These are phyloP conservation scores for Pelodiscus sinensis DNA, from an alignment of 2,113 vertebrate genomes.

Conservation along the genomic window DNA sequence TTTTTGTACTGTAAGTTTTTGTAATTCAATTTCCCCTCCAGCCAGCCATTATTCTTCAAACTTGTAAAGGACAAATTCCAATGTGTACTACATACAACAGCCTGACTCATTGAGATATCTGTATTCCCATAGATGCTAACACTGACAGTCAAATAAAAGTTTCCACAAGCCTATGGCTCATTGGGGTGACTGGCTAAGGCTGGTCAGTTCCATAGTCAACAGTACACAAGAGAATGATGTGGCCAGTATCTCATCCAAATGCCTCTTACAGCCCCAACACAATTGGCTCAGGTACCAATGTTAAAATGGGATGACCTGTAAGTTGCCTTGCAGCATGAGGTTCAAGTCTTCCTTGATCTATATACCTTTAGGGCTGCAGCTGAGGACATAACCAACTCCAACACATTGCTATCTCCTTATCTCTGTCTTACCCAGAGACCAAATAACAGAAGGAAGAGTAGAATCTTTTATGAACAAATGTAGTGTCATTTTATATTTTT, in stretches of 20 bases:
- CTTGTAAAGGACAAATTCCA: accelerated
- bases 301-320: not conserved
- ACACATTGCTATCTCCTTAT: too few relatives aligned
- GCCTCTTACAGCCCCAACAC: not conserved
- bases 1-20: accelerated
- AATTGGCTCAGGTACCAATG: not conserved
- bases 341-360: not conserved
- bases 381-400: not conserved
- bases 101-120: accelerated
- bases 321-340: not conserved
- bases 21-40: not conserved
- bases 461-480: not conserved
- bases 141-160: not conserved
- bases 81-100: not conserved
- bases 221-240: not conserved
- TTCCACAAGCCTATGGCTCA: not conserved
- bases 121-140: not conserved
- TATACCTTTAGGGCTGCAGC: too few relatives aligned
- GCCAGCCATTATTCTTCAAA: accelerated
- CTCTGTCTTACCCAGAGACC: not conserved
- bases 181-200: not conserved
- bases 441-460: not conserved
- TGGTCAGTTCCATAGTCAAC: not conserved
- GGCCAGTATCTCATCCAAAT: not conserved
- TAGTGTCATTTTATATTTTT: not conserved